Conservation (phyloP, 2,888 invertebrate genomes). For the Spisula solida region DNA sequence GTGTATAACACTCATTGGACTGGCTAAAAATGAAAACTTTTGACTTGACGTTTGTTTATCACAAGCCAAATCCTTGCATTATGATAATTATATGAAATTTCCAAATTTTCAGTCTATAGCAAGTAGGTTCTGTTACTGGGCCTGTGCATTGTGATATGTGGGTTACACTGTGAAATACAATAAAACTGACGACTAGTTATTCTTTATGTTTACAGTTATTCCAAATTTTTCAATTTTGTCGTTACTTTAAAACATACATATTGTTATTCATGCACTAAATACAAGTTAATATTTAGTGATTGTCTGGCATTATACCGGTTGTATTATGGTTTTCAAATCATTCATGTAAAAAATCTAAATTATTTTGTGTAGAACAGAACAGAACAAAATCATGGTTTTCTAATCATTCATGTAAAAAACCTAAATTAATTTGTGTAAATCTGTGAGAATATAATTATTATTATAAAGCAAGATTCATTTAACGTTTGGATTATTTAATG, state of each 20-base stretch:
- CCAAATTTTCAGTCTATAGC: neutral
- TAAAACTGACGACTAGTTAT: neutral
- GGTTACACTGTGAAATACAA: neutral
- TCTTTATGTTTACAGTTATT: constrained; percentile 5
- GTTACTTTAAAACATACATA: neutral
- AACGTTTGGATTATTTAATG: constrained; percentile 1
- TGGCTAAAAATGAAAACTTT: too few species aligned
- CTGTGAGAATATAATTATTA: neutral
- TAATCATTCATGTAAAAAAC: too few species aligned
- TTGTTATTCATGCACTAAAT: neutral
- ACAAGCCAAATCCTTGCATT: neutral
- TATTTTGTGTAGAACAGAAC: neutral
- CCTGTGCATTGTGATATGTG: neutral
- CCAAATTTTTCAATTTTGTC: neutral
- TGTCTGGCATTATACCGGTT: neutral
- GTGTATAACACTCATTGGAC: too few species aligned
- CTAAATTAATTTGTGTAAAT: too few species aligned
- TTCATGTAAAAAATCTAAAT: neutral
- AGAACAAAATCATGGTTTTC: too few species aligned
- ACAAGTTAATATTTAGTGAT: neutral
- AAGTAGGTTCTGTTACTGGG: neutral
- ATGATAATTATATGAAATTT: neutral
- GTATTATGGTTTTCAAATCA: neutral
- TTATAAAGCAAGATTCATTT: neutral
- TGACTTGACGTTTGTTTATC: too few species aligned